Percentiles rank a stretch among this genome's conserved stretches.
Conservation (phyloP, 2,888 invertebrate species). For the Choristoneura rosaceana region DNA sequence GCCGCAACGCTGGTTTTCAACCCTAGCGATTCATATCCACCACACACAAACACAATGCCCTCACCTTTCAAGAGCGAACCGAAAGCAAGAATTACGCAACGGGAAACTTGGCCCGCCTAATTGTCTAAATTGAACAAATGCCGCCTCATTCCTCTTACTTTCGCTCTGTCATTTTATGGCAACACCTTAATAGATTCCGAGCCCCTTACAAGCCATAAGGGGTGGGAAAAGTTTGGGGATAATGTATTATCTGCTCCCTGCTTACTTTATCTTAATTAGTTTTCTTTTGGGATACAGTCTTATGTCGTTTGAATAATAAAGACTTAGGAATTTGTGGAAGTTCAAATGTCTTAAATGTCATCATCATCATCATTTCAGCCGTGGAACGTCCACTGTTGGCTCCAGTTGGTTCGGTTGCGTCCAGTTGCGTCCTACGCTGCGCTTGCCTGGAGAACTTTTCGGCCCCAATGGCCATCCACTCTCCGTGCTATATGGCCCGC, state of each 20-base stretch:
- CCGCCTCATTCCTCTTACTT: slow-evolving; percentile 9
- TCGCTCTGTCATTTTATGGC: slow-evolving; percentile 10
- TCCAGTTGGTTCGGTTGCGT: too few species aligned
- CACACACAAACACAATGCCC: neutral
- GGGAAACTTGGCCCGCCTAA: slow-evolving; percentile 55
- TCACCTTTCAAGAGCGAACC: slow-evolving; percentile 41
- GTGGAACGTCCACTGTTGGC: too few species aligned
- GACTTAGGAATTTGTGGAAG: neutral
- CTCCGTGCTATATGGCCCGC: too few species aligned
- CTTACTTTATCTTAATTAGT: neutral
- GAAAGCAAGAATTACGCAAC: slow-evolving; percentile 57
- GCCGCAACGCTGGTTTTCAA: too few species aligned
- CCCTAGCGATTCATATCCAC: neutral
- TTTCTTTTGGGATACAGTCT: neutral
- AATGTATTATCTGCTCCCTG: slow-evolving; percentile 1
- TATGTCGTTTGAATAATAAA: neutral
- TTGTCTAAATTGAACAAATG: slow-evolving; percentile 58
- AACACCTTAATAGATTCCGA: slow-evolving; percentile 18
- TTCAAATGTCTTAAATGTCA: too few species aligned
- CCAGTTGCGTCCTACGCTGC: too few species aligned
- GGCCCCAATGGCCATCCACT: too few species aligned
- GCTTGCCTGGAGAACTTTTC: too few species aligned
- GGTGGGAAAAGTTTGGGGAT: neutral
- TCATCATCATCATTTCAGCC: too few species aligned
- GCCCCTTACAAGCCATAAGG: neutral